Base-by-base conservation (phyloP, 2,113 vertebrate species). In the Danionella cerebrum region DNA sequence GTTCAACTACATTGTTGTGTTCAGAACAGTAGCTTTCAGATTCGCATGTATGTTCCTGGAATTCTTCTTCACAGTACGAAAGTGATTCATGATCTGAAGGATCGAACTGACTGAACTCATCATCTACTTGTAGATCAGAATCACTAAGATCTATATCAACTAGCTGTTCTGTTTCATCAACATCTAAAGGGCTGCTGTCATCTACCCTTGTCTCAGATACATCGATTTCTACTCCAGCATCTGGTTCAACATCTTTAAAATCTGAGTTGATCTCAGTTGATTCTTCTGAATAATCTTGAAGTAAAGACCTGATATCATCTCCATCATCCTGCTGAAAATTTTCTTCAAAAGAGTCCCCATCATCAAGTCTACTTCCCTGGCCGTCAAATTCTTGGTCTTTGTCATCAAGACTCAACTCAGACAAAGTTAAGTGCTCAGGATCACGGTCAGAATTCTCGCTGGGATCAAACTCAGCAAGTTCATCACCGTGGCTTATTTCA, bases 61-160 rank as follows among this genome's bases (percentile, higher is more conserved):
- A 74, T 75, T 82, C 74, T 24, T 73, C 19, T 8, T 71, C 73
- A 41, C 78, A 77, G 80, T 80, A 81, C 67, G 54, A 67, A 76
- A 79, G 27, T 2, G 11, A 54, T 44, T 70, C 73, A 21, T 27
- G 2, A 47, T 67, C 55, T 65, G 76, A 63, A 24, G 69, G 65
- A 67, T 71, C 63, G 52, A 78, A 65, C 78, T 74, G 75, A 72
- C 80, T 81, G 80, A 78, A 84, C 13, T 59, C 67, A 1, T 19
- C 11, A 69, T 74, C 76, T 36, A 65, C 47, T 42, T 66, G 70
- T 59, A 76, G 72, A 31, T 75, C 68, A 68, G 78, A 78, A 78
- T 78, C 39, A 57, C 53, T 69, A 52, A 76, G 60, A 75, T 80
- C 77, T 33, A n/a, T 45, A 14, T 66, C 62, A 41, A 57, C 6